phyloP scores from a whole-genome alignment of 2,113 vertebrate genomes.

The Catharus fuscescens region DNA sequence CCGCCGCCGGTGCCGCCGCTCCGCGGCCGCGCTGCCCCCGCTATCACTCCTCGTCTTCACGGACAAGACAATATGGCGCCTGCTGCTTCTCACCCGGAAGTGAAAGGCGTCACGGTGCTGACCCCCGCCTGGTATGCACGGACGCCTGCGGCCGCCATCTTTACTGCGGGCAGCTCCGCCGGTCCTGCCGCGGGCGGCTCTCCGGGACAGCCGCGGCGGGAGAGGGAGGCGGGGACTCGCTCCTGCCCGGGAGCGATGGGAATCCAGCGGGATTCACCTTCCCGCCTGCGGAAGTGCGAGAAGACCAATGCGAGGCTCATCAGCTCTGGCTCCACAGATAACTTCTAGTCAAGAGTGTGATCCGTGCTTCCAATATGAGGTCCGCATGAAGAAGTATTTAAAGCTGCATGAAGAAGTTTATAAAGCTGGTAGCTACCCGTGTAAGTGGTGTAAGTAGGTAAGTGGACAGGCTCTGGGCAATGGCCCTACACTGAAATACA shows the following conservation, averaged over 20 bases:
- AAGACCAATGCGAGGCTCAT: fast-evolving
- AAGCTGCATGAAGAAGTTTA: fast-evolving
- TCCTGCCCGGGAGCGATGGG: not conserved
- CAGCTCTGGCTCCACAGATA: not conserved
- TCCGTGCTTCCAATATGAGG: not conserved
- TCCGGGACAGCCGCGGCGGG: not conserved
- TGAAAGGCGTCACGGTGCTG: not conserved
- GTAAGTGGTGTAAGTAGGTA: no score
- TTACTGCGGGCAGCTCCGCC: not conserved
- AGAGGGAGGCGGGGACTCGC: not conserved
- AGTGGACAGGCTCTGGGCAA: not conserved
- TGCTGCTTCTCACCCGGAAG: conserved; percentile 66
- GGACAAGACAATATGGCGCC: conserved; percentile 82
- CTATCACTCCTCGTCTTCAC: conserved; percentile 69
- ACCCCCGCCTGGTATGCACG: not conserved
- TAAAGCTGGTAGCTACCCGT: not conserved
- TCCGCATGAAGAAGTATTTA: fast-evolving
- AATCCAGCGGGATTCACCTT: fast-evolving
- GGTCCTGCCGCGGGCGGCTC: fast-evolving
- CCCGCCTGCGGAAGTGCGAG: fast-evolving
- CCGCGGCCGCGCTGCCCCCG: not conserved
- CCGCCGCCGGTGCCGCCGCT: conserved; percentile 33
- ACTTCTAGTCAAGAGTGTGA: fast-evolving
- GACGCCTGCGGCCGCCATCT: not conserved
- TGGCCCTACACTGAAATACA: fast-evolving